phyloP scores from a whole-genome alignment of 2,888 invertebrate genomes.

The Cephus pulcher region DNA sequence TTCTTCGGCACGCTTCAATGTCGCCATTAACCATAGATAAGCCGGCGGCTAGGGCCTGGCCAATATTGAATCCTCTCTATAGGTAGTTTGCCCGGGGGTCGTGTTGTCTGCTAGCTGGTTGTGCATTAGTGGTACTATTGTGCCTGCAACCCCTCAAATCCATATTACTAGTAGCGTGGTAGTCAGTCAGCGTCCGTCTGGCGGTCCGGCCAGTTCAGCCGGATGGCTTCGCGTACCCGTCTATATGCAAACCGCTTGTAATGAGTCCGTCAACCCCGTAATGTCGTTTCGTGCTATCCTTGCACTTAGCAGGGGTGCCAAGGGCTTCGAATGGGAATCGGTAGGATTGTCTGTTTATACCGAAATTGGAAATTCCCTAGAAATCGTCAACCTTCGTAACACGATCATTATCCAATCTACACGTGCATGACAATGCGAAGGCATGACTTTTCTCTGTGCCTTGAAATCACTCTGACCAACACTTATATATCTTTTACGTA shows the following conservation, averaged over 20 bases:
- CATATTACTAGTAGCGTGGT: constrained; percentile 61
- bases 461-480: not conserved
- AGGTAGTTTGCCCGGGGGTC: constrained; percentile 55
- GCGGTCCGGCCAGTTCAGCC: constrained; percentile 21
- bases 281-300: constrained; percentile 63
- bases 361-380: not conserved
- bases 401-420: not conserved
- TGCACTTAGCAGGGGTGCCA: constrained; percentile 48
- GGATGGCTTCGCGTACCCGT: constrained; percentile 43
- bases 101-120: constrained; percentile 46
- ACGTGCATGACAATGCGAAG: not conserved
- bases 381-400: not conserved
- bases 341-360: not conserved
- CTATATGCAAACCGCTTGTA: constrained; percentile 64
- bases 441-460: not conserved
- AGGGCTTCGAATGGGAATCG: constrained; percentile 41
- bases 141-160: constrained; percentile 59
- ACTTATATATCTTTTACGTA: not conserved
- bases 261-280: constrained; percentile 66
- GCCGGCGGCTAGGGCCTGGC: constrained; percentile 50
- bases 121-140: constrained; percentile 65
- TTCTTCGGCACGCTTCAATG: constrained; percentile 34
- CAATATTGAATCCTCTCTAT: constrained; percentile 61
- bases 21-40: constrained; percentile 57
- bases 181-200: constrained; percentile 57